Evolutionary conservation across 1,140 invertebrate species (phyloP).

Genomic region (Pantala flavescens): DNA sequence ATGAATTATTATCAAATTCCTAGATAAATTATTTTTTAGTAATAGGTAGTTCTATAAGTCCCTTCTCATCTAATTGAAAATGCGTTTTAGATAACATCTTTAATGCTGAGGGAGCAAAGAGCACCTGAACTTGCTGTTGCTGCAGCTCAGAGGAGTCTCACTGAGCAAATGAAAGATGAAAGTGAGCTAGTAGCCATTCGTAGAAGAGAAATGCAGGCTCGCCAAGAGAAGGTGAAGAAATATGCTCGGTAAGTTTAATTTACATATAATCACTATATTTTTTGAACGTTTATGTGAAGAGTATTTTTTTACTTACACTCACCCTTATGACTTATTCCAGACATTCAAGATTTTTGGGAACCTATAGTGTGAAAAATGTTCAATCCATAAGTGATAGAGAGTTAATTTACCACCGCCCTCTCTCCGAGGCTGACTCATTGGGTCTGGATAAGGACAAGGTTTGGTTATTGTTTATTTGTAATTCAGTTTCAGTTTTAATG

Average conservation of each 20-base stretch:
- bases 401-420: constrained; percentile 77
- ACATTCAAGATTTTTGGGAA: constrained; percentile 87
- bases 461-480: constrained; percentile 21
- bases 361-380: constrained; percentile 82
- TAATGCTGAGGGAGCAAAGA: constrained; percentile 74
- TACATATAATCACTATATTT: too few species aligned
- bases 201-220: constrained; percentile 49
- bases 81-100: constrained; percentile 58
- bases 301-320: neutral
- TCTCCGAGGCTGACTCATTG: constrained; percentile 60
- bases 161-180: constrained; percentile 74
- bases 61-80: neutral
- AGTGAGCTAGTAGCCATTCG: constrained; percentile 58
- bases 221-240: constrained; percentile 50
- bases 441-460: constrained; percentile 67
- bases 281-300: too few species aligned
- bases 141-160: constrained; percentile 58
- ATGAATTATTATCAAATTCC: too few species aligned
- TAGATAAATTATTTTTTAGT: neutral
- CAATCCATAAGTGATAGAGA: constrained; percentile 87
- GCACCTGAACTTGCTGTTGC: constrained; percentile 66
- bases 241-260: constrained; percentile 45
- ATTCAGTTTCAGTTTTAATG: too few species aligned
- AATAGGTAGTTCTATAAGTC: neutral
- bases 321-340: constrained; percentile 32